Evolutionary conservation across 2,888 invertebrate genomes (phyloP), one percentile per base, ranked within the genome.

Genomic region (Netelia virgata): DNA sequence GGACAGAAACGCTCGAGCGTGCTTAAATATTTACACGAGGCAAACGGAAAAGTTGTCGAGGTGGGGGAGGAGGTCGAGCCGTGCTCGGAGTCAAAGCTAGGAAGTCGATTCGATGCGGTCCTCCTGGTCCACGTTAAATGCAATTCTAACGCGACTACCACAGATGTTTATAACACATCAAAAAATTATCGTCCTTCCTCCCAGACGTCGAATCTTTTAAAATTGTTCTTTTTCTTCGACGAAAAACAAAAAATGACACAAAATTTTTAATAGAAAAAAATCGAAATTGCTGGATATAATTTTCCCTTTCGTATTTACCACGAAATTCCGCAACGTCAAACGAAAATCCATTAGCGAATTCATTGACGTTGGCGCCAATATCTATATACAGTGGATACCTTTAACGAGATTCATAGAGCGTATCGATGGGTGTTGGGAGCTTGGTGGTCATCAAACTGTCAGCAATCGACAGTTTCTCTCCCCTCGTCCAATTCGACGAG

Each of bases 21-120:
- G 79, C 68, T 88, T 89, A 89, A 90, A 89, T 90, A 89, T 90
- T 90, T 90, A 88, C 88, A 76, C 83, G 81, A 20, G 14, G 79
- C 89, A 90, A 90, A 89, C 86, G 87, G 88, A 87, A 88, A 89
- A 89, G 83, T 86, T 86, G 84, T 76, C 50, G 23, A 53, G 36
- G 55, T 5, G 28, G 28, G 28, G 28, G 28, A 28, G 28, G 28
- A 28, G 6, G 28, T 28, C 28, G 28, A 28, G 28, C 28, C 5
- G 28, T 28, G 50, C 72, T 73, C 55, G 1, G 53, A 41, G 57
- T n/a, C 53, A 5, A 28, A 28, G 28, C 28, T 28, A 28, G 28
- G 28, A 28, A 28, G 28, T 28, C 5, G 28, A 28, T 28, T 28
- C 6, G 28, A 5, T 3, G 28, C 28, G 28, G 3, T 5, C 3